phyloP scores from a whole-genome alignment of 2,888 invertebrate species.

The Dryobota labecula region DNA sequence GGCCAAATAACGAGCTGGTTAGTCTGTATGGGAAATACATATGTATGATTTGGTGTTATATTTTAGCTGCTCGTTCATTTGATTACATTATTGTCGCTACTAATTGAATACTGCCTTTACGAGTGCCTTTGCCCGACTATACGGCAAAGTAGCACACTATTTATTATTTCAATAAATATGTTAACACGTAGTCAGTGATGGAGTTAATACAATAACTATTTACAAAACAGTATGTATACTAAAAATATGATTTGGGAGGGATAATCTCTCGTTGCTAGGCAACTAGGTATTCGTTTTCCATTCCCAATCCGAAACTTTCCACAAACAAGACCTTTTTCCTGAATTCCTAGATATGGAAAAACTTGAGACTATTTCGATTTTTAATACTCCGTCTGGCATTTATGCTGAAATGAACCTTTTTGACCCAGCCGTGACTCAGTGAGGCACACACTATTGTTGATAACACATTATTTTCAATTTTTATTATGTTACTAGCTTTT shows the following conservation, averaged over 20 bases:
- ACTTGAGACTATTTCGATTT: not conserved
- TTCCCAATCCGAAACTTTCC: slow-evolving; percentile 24
- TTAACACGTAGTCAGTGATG: not conserved
- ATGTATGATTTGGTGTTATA: not conserved
- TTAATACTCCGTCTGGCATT: too few species aligned
- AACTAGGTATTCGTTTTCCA: not conserved
- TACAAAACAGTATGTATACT: not conserved
- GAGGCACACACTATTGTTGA: too few species aligned
- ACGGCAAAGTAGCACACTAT: not conserved
- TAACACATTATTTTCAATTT: too few species aligned
- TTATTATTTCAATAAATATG: slow-evolving; percentile 8
- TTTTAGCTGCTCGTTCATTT: not conserved
- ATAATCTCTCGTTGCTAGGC: slow-evolving; percentile 34
- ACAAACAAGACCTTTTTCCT: slow-evolving; percentile 26
- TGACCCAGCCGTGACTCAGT: too few species aligned
- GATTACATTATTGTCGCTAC: not conserved
- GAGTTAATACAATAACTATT: not conserved
- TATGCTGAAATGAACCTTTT: too few species aligned
- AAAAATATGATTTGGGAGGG: not conserved
- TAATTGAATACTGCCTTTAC: not conserved
- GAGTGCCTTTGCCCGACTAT: not conserved
- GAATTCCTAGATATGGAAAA: slow-evolving; percentile 17
- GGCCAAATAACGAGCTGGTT: slow-evolving; percentile 26
- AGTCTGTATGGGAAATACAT: not conserved
- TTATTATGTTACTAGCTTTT: too few species aligned